phyloP scores from a whole-genome alignment of 2,888 invertebrate genomes.

The Nomada lathburiana region DNA sequence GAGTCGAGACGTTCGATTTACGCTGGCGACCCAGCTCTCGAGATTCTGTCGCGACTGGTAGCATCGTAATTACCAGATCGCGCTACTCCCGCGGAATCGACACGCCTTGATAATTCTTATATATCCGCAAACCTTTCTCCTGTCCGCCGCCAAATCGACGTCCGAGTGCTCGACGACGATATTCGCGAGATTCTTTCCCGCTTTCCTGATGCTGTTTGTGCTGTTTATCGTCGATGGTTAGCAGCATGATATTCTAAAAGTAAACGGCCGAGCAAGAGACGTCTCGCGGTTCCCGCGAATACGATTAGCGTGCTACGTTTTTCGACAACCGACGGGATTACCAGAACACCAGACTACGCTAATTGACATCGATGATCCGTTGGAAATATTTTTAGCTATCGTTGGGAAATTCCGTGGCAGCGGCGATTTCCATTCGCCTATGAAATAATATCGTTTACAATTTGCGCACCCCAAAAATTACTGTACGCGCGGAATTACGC shows the following conservation, averaged over 20 bases:
- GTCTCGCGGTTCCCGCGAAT: not conserved
- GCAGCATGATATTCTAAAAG: constrained; percentile 21
- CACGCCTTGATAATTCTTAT: constrained; percentile 30
- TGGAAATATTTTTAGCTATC: not conserved
- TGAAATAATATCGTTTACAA: constrained; percentile 51
- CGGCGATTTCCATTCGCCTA: constrained; percentile 47
- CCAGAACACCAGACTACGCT: not conserved
- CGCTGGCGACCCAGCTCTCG: constrained; percentile 48
- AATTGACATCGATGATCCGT: not conserved
- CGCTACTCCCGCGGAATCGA: constrained; percentile 40
- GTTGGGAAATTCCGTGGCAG: constrained; percentile 20
- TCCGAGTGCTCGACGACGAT: not conserved
- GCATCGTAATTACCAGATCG: constrained; percentile 42
- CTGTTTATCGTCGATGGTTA: not conserved
- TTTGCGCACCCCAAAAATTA: constrained; percentile 44
- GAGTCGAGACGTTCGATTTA: constrained; percentile 52
- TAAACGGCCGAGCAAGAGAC: not conserved
- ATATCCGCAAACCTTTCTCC: constrained; percentile 10
- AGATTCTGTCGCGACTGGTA: constrained; percentile 14
- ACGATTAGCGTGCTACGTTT: constrained; percentile 10
- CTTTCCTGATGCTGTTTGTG: not conserved
- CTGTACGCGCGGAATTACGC: constrained; percentile 7
- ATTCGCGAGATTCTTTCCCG: not conserved
- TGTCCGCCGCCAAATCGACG: not conserved
- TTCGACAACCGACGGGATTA: not conserved